phyloP scores from a whole-genome alignment of 2,113 vertebrate species.

The Podocnemis expansa region DNA sequence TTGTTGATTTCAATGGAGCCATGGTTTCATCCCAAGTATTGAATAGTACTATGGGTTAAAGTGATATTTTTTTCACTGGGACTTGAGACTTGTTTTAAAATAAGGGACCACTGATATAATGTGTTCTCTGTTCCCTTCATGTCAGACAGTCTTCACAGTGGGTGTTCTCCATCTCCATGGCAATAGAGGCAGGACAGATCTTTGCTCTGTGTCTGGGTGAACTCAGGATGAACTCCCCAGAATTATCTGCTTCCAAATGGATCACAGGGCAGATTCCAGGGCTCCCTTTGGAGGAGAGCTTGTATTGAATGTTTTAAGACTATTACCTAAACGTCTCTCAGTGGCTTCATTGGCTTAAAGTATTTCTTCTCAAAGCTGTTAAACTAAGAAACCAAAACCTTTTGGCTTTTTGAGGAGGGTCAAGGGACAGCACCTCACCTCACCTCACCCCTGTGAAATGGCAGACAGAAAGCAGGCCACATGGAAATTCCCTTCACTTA shows the following conservation, averaged over 20 bases:
- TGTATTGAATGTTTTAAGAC: slow-evolving; percentile 29
- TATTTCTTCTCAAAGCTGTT: not conserved
- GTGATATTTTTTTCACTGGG: not conserved
- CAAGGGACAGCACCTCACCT: not conserved
- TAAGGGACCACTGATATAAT: not conserved
- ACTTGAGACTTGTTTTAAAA: not conserved
- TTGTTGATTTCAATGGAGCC: not conserved
- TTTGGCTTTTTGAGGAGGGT: not conserved
- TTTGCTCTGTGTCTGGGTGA: not conserved
- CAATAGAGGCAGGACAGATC: not conserved
- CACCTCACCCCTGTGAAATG: not conserved
- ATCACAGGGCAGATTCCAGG: not conserved
- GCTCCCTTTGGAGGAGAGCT: not conserved
- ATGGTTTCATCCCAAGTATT: not conserved
- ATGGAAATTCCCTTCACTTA: slow-evolving; percentile 19
- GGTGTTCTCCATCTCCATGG: not conserved
- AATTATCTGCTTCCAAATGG: fast-evolving
- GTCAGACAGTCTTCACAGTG: not conserved
- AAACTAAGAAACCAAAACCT: not conserved
- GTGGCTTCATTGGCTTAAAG: not conserved
- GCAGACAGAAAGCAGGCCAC: not conserved
- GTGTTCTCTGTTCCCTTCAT: not conserved
- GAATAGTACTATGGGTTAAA: not conserved
- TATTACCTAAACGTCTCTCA: not conserved
- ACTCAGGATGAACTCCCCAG: not conserved